Percentiles rank a stretch among this genome's conserved stretches.
Conservation (phyloP, 2,797 vertebrate genomes). For the Pseudomugil tenellus region DNA sequence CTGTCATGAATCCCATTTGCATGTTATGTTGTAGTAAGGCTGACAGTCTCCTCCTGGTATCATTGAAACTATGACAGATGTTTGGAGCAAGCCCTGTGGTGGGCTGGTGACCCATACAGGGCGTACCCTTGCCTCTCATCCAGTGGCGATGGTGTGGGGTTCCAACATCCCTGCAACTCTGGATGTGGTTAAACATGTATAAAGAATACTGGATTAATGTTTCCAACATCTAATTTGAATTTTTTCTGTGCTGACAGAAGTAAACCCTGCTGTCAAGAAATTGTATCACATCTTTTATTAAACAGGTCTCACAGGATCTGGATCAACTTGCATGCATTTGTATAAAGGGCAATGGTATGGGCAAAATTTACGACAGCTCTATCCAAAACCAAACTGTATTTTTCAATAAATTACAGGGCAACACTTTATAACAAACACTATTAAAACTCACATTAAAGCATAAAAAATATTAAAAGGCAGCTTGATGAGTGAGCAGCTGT, state of each 20-base stretch:
- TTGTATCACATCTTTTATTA: conserved; percentile 50
- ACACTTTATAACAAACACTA: too few relatives aligned
- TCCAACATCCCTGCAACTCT: conserved; percentile 7
- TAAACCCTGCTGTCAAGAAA: conserved; percentile 14
- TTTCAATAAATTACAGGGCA: too few relatives aligned
- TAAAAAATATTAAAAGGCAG: too few relatives aligned
- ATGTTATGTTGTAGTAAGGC: conserved; percentile 29
- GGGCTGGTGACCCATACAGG: conserved; percentile 4
- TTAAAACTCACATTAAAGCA: too few relatives aligned
- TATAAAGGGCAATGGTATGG: conserved; percentile 3
- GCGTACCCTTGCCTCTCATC: conserved; percentile 1
- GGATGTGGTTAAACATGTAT: background rate
- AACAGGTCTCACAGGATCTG: conserved; percentile 19
- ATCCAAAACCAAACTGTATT: background rate
- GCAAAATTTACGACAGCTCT: background rate
- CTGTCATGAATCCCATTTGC: conserved; percentile 33
- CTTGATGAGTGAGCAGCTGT: background rate
- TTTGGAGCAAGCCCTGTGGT: conserved; percentile 21
- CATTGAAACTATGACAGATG: conserved; percentile 41
- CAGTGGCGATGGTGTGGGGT: background rate
- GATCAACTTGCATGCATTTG: conserved; percentile 25
- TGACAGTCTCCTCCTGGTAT: conserved; percentile 32
- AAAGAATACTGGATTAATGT: background rate
- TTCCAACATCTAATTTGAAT: background rate
- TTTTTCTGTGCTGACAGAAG: conserved; percentile 5